Conservation (phyloP, 2,113 vertebrate genomes). For the Xenopus borealis region DNA sequence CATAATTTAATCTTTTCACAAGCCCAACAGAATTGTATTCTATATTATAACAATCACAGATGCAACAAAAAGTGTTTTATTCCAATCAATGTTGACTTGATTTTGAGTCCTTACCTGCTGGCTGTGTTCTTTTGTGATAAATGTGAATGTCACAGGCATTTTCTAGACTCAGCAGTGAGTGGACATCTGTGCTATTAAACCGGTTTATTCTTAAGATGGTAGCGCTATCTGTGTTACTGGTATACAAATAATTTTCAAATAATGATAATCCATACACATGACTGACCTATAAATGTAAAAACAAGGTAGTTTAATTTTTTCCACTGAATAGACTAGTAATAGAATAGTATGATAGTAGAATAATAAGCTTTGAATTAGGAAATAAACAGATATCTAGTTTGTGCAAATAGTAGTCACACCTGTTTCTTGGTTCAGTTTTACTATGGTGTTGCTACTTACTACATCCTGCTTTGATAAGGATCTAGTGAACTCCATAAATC, state of each 20-base stretch:
- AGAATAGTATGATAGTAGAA: too few relatives aligned
- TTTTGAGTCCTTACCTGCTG: slow-evolving; percentile 72
- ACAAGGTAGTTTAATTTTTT: too few relatives aligned
- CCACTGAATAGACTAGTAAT: too few relatives aligned
- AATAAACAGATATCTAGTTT: too few relatives aligned
- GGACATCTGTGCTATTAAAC: slow-evolving; percentile 80
- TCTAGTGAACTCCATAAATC: too few relatives aligned
- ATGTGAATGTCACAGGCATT: slow-evolving; percentile 72
- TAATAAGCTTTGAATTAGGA: too few relatives aligned
- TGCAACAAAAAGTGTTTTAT: neutral
- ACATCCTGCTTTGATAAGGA: too few relatives aligned
- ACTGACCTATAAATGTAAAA: slow-evolving; percentile 69
- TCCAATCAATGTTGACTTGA: neutral
- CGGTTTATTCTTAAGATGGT: slow-evolving; percentile 83
- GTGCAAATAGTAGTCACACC: too few relatives aligned
- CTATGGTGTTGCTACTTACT: too few relatives aligned
- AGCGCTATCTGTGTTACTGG: slow-evolving; percentile 70
- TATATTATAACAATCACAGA: neutral
- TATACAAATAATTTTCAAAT: slow-evolving; percentile 93
- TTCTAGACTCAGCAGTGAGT: slow-evolving; percentile 70
- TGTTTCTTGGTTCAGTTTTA: too few relatives aligned
- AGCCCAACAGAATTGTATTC: neutral
- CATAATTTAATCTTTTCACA: neutral
- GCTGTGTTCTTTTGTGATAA: slow-evolving; percentile 87
- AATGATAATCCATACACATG: slow-evolving; percentile 83